Percentiles rank a stretch among this genome's conserved stretches.
Evolutionary conservation across 1,140 invertebrate species (phyloP).

Genomic region (Nixonia krombeini): DNA sequence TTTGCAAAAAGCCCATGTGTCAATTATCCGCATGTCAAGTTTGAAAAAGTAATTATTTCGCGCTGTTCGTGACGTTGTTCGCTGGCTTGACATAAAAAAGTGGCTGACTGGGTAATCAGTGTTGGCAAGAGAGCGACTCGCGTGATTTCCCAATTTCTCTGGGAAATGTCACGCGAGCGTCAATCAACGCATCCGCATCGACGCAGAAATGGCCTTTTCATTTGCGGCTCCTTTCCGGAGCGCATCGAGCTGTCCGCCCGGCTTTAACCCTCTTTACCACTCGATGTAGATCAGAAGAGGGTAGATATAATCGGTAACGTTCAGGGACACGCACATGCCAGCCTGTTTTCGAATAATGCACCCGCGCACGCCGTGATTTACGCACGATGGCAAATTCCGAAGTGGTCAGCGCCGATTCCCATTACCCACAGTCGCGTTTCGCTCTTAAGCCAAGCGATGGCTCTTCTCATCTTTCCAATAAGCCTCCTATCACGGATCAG

Average conservation of each 20-base stretch:
- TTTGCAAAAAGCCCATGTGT: slow-evolving; percentile 26
- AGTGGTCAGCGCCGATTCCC: slow-evolving; percentile 32
- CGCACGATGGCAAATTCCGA: slow-evolving; percentile 38
- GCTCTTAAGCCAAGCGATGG: slow-evolving; percentile 15
- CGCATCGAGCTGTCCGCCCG: slow-evolving; percentile 32
- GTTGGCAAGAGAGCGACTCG: neutral
- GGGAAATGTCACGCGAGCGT: slow-evolving; percentile 32
- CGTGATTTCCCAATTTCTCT: slow-evolving; percentile 34
- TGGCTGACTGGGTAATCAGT: slow-evolving; percentile 12
- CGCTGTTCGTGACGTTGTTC: slow-evolving; percentile 18
- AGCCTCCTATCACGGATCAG: neutral
- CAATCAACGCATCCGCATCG: slow-evolving; percentile 6
- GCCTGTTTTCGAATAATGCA: slow-evolving; percentile 27
- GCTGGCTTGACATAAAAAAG: slow-evolving; percentile 9
- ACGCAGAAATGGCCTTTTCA: slow-evolving; percentile 19
- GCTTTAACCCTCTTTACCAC: slow-evolving; percentile 25
- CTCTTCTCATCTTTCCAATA: slow-evolving; percentile 7
- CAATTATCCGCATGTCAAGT: slow-evolving; percentile 30
- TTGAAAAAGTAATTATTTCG: slow-evolving; percentile 37
- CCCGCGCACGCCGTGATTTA: slow-evolving; percentile 29
- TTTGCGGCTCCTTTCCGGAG: slow-evolving; percentile 10
- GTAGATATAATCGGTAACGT: slow-evolving; percentile 57
- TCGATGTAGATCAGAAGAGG: slow-evolving; percentile 32
- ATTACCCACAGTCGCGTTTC: too few species aligned
- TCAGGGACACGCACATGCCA: slow-evolving; percentile 44